Evolutionary conservation across 1,140 invertebrate species (phyloP).

Genomic region (Panulirus ornatus): DNA sequence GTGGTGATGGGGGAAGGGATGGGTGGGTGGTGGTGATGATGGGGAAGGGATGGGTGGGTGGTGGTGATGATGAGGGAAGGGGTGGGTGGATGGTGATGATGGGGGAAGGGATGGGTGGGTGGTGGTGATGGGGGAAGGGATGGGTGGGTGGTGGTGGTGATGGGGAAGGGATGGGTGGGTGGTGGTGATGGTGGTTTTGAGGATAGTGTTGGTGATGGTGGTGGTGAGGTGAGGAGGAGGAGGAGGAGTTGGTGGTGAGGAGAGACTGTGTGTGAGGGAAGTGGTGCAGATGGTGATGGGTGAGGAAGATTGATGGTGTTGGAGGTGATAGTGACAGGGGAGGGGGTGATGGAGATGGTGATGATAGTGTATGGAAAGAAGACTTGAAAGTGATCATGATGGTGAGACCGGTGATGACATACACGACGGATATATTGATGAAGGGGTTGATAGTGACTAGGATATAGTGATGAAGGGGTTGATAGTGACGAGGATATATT

Average conservation of each 20-base stretch:
- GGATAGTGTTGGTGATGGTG: not conserved
- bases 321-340: not conserved
- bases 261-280: not conserved
- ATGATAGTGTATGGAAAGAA: too few species aligned
- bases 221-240: not conserved
- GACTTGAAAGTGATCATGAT: too few species aligned
- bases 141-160: not conserved
- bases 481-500: too few species aligned
- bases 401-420: too few species aligned
- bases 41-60: not conserved
- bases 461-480: too few species aligned
- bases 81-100: not conserved
- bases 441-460: too few species aligned
- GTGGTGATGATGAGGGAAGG: not conserved
- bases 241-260: not conserved
- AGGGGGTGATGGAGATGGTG: too few species aligned
- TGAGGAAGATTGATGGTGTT: not conserved
- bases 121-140: not conserved
- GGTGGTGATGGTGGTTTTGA: not conserved
- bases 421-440: too few species aligned
- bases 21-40: not conserved
- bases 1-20: not conserved
- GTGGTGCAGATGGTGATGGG: not conserved
- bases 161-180: not conserved
- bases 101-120: not conserved